Conservation (phyloP, 2,797 vertebrate genomes). For the Danionella dracula region DNA sequence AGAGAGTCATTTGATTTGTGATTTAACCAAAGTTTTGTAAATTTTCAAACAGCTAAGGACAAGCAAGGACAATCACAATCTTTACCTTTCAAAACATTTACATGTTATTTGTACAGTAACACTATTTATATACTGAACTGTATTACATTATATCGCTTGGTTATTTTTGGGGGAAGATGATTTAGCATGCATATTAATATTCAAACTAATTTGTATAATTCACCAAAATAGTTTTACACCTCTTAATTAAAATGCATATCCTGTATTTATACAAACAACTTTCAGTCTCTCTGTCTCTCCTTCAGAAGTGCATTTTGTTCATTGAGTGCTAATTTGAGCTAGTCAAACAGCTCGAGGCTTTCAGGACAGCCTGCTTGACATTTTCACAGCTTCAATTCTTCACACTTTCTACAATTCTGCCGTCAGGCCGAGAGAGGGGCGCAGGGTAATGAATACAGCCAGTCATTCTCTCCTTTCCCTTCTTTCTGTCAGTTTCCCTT, state of each 20-base stretch:
- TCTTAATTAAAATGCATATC: not conserved
- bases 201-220: no score
- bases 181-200: no score
- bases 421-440: constrained; percentile 36
- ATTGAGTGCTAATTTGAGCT: constrained; percentile 41
- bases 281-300: not conserved
- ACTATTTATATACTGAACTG: no score
- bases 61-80: no score
- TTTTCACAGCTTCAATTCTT: constrained; percentile 52
- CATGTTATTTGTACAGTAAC: no score
- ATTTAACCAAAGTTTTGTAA: no score
- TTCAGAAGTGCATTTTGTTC: constrained; percentile 31
- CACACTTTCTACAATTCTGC: constrained; percentile 47
- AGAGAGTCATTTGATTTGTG: no score
- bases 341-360: constrained; percentile 37
- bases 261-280: not conserved
- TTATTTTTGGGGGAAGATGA: no score
- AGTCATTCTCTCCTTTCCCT: constrained; percentile 13
- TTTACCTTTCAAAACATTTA: no score
- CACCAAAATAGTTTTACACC: not conserved
- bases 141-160: no score
- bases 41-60: no score
- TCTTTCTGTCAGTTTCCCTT: constrained; percentile 1
- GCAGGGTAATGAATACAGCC: constrained; percentile 44
- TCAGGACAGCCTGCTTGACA: constrained; percentile 41